Conservation (phyloP, 2,888 invertebrate species). For the Coenonympha arcania region DNA sequence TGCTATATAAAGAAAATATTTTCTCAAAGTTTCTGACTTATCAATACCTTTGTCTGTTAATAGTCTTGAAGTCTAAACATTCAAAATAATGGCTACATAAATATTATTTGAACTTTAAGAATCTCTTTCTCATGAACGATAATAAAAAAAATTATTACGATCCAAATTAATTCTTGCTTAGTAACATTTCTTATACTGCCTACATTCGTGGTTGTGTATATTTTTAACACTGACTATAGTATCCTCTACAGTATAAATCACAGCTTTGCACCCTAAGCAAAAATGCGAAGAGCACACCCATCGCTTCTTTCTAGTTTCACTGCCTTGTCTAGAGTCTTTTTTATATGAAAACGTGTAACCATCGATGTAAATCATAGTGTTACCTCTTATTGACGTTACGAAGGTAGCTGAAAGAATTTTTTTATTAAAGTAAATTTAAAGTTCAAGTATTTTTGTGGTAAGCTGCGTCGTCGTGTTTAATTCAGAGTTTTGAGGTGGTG, state of each 20-base stretch:
- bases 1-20: too few relatives aligned
- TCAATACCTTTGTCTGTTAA: too few relatives aligned
- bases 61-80: too few relatives aligned
- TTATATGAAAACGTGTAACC: conserved; percentile 25
- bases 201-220: conserved; percentile 8
- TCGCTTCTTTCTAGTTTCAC: conserved; percentile 14
- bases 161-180: not conserved
- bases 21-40: too few relatives aligned
- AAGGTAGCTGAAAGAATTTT: conserved; percentile 12
- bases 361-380: conserved; percentile 20
- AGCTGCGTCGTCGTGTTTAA: too few relatives aligned
- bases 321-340: conserved; percentile 19
- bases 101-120: too few relatives aligned
- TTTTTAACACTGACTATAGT: conserved; percentile 22
- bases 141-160: too few relatives aligned
- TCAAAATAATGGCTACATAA: too few relatives aligned
- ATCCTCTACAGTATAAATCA: conserved; percentile 34
- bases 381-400: conserved; percentile 23
- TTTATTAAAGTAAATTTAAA: not conserved
- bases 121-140: too few relatives aligned
- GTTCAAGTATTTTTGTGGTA: too few relatives aligned
- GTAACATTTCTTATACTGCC: not conserved
- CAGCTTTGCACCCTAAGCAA: conserved; percentile 38
- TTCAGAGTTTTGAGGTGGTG: too few relatives aligned
- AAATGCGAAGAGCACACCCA: conserved; percentile 39